phyloP scores from a whole-genome alignment of 1,140 invertebrate genomes.

The Papilio aristodemus region DNA sequence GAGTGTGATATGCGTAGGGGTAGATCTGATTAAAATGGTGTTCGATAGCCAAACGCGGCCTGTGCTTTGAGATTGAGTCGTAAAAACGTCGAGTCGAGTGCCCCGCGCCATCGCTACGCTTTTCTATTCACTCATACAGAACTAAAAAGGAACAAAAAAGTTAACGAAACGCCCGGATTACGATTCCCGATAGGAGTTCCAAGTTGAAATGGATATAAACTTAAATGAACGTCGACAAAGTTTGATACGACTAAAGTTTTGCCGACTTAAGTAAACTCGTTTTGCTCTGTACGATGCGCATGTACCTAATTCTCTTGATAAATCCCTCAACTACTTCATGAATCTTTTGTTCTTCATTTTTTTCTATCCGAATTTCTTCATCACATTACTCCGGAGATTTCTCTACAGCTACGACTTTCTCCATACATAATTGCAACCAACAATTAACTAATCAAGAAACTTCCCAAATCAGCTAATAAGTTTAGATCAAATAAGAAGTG shows the following conservation, averaged over 20 bases:
- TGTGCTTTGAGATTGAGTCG: constrained; percentile 75
- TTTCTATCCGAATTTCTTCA: not conserved
- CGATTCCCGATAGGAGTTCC: constrained; percentile 49
- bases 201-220: constrained; percentile 50
- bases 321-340: constrained; percentile 15
- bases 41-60: constrained; percentile 57
- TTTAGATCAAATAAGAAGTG: too few relatives aligned
- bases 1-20: constrained; percentile 36
- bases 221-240: constrained; percentile 55
- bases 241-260: constrained; percentile 57
- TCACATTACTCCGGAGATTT: not conserved
- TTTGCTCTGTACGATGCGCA: constrained; percentile 29
- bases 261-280: constrained; percentile 38
- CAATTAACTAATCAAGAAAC: too few relatives aligned
- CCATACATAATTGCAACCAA: not conserved
- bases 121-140: constrained; percentile 66
- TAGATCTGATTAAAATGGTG: constrained; percentile 63
- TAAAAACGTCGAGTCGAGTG: constrained; percentile 76
- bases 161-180: constrained; percentile 56
- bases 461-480: too few relatives aligned
- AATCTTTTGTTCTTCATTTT: not conserved
- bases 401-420: not conserved
- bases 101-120: constrained; percentile 62
- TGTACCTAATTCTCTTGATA: constrained; percentile 22
- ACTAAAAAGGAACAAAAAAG: constrained; percentile 58